Evolutionary conservation across 2,888 invertebrate genomes (phyloP).

Genomic region (Norana najaformis): DNA sequence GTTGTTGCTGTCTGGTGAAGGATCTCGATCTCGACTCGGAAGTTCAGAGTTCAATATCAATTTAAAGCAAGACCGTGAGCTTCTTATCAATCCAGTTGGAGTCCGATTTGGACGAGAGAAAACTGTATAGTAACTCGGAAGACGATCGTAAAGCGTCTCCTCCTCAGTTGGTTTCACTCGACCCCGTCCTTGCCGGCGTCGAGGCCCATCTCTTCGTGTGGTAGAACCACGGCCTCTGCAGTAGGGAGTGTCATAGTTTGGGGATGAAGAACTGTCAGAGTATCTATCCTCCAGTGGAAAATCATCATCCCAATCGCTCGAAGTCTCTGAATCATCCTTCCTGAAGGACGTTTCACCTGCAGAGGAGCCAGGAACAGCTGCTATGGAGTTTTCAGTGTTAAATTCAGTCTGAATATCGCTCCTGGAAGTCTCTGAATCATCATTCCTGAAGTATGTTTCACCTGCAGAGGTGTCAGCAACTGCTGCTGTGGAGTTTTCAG

Average conservation of each 20-base stretch:
- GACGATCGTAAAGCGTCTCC: conserved; percentile 49
- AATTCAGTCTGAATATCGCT: background rate
- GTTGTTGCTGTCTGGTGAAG: conserved; percentile 36
- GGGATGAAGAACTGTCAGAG: background rate
- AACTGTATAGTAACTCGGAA: conserved; percentile 56
- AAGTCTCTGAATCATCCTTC: background rate
- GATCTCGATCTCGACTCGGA: conserved; percentile 1
- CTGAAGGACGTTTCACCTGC: background rate
- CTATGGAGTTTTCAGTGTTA: background rate
- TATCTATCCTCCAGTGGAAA: background rate
- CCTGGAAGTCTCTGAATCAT: background rate
- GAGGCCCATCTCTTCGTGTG: conserved; percentile 16
- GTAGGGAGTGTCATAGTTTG: background rate
- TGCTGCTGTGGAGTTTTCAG: background rate
- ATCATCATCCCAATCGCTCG: background rate
- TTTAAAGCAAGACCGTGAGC: conserved; percentile 18
- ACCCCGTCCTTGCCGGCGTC: background rate
- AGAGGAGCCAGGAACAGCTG: background rate
- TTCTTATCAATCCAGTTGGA: conserved; percentile 29
- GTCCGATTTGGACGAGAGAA: conserved; percentile 48
- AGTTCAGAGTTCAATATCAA: background rate
- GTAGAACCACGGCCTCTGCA: background rate
- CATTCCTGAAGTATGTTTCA: background rate
- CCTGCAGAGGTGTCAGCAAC: background rate
- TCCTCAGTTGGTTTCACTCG: conserved; percentile 18